Evolutionary conservation across 2,888 invertebrate genomes (phyloP).

Genomic region (Phytoseiulus persimilis): DNA sequence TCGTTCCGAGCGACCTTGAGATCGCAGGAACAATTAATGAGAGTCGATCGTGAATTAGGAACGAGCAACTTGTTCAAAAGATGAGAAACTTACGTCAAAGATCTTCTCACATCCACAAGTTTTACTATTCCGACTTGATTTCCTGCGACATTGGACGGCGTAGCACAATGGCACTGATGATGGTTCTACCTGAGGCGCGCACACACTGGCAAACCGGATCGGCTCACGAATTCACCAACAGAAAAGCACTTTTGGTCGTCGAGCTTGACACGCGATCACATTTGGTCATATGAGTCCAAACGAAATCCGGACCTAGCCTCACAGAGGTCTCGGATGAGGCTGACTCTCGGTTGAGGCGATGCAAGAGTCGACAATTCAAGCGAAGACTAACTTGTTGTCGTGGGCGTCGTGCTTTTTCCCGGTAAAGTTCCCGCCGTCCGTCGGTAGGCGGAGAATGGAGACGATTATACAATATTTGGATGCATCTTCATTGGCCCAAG

Average conservation of each 20-base stretch:
- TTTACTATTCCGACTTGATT: background rate
- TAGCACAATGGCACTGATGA: background rate
- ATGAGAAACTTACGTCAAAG: background rate
- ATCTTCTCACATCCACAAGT: background rate
- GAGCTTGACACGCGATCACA: background rate
- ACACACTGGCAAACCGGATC: background rate
- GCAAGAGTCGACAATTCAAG: background rate
- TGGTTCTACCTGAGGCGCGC: background rate
- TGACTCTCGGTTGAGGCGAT: background rate
- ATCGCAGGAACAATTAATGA: too few relatives aligned
- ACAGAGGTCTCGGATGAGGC: background rate
- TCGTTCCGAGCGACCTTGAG: too few relatives aligned
- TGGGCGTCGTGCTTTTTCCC: background rate
- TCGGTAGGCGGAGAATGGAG: background rate
- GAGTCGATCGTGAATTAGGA: too few relatives aligned
- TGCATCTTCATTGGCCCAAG: slow-evolving; percentile 5
- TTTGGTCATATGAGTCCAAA: background rate
- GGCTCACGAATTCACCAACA: background rate
- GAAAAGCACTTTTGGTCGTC: background rate
- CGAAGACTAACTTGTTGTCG: background rate
- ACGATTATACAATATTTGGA: slow-evolving; percentile 5
- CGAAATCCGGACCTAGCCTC: background rate
- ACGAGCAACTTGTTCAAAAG: too few relatives aligned
- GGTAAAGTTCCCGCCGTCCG: background rate
- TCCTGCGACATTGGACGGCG: background rate